A percentile compares a stretch with the other conserved stretches of the same genome.
phyloP scores from a whole-genome alignment of 2,797 vertebrate genomes.

The Iguana delicatissima region DNA sequence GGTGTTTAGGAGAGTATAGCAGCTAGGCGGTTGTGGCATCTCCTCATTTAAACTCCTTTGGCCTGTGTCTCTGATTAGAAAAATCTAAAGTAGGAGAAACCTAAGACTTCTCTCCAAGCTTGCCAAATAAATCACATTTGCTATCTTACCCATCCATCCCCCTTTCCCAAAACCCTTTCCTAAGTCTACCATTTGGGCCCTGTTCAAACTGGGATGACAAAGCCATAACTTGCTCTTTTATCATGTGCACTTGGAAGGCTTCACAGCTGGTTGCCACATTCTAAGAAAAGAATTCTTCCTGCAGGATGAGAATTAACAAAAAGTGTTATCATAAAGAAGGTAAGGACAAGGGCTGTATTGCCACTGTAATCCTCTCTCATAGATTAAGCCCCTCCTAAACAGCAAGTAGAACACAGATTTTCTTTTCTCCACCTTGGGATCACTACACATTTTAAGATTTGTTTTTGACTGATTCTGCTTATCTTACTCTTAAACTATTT shows the following conservation, averaged over 20 bases:
- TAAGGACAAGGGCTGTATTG: neutral
- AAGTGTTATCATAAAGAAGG: neutral
- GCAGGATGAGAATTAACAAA: neutral
- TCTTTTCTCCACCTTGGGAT: neutral
- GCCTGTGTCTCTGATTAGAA: neutral
- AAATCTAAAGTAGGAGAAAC: neutral
- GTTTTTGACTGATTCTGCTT: neutral
- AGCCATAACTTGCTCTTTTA: neutral
- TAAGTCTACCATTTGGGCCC: neutral
- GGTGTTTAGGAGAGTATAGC: no score
- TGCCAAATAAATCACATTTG: neutral
- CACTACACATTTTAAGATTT: neutral
- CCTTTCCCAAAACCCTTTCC: neutral
- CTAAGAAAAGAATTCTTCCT: neutral
- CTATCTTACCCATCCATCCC: neutral
- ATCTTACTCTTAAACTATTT: neutral
- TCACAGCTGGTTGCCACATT: neutral
- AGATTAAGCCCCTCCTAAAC: neutral
- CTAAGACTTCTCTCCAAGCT: neutral
- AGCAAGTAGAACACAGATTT: neutral
- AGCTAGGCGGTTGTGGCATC: neutral
- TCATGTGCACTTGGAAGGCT: neutral
- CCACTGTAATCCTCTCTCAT: neutral
- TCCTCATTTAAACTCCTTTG: neutral
- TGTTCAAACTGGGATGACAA: neutral